phyloP scores from a whole-genome alignment of 2,113 vertebrate genomes.

The Lipotes vexillifer region DNA sequence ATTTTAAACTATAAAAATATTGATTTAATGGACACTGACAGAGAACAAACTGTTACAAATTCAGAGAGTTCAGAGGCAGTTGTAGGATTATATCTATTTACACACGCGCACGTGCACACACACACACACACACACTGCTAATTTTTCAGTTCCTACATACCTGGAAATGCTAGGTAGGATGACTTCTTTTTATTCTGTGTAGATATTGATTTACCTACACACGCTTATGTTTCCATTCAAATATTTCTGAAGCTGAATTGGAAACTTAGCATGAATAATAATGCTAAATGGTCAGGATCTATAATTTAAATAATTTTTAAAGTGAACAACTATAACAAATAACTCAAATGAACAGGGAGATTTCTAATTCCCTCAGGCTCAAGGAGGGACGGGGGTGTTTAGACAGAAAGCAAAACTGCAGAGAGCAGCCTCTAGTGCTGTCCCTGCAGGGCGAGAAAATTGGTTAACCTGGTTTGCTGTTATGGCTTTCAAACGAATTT shows the following conservation, averaged over 20 bases:
- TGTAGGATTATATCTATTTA: neutral
- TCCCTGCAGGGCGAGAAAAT: slow-evolving; percentile 44
- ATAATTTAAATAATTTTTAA: neutral
- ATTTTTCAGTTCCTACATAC: slow-evolving; percentile 45
- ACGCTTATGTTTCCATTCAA: neutral
- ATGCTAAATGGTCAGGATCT: neutral
- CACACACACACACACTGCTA: neutral
- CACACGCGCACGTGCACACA: neutral
- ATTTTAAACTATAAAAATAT: slow-evolving; percentile 40
- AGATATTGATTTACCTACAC: neutral
- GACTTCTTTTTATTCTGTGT: neutral
- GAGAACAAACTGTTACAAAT: neutral
- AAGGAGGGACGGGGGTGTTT: neutral
- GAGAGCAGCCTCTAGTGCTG: neutral
- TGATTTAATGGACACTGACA: neutral
- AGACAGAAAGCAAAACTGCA: slow-evolving; percentile 38
- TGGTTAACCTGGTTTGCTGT: slow-evolving; percentile 47
- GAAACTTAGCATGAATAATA: neutral
- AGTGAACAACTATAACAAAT: neutral
- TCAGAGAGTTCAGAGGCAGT: neutral
- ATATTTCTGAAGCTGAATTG: neutral
- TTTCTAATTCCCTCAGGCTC: slow-evolving; percentile 27
- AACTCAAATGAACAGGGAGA: neutral
- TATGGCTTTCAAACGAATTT: slow-evolving; percentile 65
- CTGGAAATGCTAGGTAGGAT: slow-evolving; percentile 14